Conservation (phyloP, 2,113 vertebrate genomes). For the Myotis yumanensis region DNA sequence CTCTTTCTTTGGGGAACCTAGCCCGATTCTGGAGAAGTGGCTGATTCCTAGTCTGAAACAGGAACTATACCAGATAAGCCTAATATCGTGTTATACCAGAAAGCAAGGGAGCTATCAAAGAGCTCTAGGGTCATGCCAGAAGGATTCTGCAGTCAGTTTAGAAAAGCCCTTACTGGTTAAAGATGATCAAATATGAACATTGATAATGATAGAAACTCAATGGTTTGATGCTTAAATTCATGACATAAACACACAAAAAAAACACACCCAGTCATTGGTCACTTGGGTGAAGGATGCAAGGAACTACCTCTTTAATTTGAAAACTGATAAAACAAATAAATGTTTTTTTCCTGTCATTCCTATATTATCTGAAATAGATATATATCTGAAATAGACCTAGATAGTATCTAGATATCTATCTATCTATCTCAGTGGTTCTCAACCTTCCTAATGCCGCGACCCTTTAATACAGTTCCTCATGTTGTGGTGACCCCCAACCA, state of each 20-base stretch:
- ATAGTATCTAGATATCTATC: neutral
- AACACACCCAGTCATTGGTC: no score
- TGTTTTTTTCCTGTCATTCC: neutral
- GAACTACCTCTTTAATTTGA: neutral
- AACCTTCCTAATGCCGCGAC: no score
- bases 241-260: neutral
- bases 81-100: neutral
- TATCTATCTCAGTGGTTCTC: neutral
- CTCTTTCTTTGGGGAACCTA: neutral
- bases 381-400: neutral
- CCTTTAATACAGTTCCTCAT: neutral
- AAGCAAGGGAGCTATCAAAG: neutral
- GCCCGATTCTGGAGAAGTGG: constrained; percentile 11
- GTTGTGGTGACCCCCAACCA: no score
- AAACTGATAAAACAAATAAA: neutral
- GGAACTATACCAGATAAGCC: neutral
- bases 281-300: neutral
- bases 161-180: neutral
- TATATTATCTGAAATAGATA: neutral
- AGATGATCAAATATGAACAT: neutral
- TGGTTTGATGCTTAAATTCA: neutral
- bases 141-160: constrained; percentile 23
- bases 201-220: neutral
- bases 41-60: neutral
- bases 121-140: neutral